Evolutionary conservation across 1,140 invertebrate species (phyloP), one percentile per base, ranked within the genome.

Genomic region (Drosophila pachea): DNA sequence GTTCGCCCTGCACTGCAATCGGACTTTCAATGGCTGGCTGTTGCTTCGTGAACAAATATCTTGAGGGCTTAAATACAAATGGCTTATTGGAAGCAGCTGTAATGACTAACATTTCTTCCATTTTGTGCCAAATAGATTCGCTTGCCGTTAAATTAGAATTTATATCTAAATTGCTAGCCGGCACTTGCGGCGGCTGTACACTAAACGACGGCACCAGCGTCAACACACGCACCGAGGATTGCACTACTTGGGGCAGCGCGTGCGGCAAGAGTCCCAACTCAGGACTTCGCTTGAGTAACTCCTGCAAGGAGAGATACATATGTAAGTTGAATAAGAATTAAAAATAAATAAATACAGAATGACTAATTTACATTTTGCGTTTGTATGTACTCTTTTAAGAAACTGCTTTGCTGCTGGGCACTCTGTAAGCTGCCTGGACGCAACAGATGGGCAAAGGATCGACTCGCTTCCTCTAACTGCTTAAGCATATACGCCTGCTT

Each of bases 381-480:
- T 77, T 94, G 92, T 67, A 98, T 92, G 90, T 96, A 98, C 90
- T 98, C 97, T 76, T 95, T 92, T 6, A 98, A 91, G 90, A 97
- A 97, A 64, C 93, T 93, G 50, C 93, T 92, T 90, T 98, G 97
- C 82, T 98, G 97, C 58, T 91, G 89, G 2, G 93, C 90, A 61
- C 93, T 92, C 87, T 96, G 95, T 67, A 93, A 93, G 78, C 95
- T 96, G 16, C 93, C 91, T 11, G 93, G 93, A 61, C 92, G 93
- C 6, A 98, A 90, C 45, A 98, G 91, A 81, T 94, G 93, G 53
- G 94, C 92, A 88, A 97, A 96, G 60, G 96, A 95, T 59, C 92
- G 90, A 40, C 94, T 93, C 9, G 97, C 94, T 73, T 95, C 94
- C 65, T 93, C 90, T 60, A 94, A 90, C 83, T 93, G 92, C 86